These are phyloP conservation scores for Pogonomyrmex barbatus DNA, from an alignment of 1,140 invertebrate genomes.

Conservation along the genomic window DNA sequence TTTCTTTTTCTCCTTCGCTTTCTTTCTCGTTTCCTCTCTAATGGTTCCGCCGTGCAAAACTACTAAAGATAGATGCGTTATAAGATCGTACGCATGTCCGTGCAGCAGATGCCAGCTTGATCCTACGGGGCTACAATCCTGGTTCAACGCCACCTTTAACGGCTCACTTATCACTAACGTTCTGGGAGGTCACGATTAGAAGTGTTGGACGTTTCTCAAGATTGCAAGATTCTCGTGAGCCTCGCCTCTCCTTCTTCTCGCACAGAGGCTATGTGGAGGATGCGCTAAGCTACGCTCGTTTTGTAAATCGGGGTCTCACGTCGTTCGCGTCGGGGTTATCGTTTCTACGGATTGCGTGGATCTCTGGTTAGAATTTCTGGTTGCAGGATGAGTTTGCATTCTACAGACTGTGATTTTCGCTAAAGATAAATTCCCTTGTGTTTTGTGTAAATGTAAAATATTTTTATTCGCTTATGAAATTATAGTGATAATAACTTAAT, in stretches of 20 bases:
- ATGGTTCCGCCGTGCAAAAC: conserved; percentile 52
- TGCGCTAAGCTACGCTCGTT: conserved; percentile 10
- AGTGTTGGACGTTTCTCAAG: conserved; percentile 52
- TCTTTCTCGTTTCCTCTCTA: conserved; percentile 24
- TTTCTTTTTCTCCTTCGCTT: background rate
- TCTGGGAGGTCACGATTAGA: conserved; percentile 71
- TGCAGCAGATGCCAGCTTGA: conserved; percentile 55
- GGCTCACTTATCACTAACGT: conserved; percentile 74
- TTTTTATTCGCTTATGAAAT: background rate
- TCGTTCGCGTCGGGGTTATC: conserved; percentile 5
- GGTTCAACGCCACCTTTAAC: conserved; percentile 64
- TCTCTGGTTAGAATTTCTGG: background rate
- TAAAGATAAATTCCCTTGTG: background rate
- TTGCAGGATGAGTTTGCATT: conserved; percentile 1
- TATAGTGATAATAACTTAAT: background rate
- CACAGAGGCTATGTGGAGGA: background rate
- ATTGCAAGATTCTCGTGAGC: conserved; percentile 2
- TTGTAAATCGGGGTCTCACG: conserved; percentile 35
- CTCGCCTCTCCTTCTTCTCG: background rate
- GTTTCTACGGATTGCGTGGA: conserved; percentile 1
- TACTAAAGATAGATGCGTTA: conserved; percentile 71
- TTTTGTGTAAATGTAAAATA: background rate
- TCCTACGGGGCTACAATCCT: conserved; percentile 62
- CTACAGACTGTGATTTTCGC: background rate
- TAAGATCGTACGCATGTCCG: conserved; percentile 45